A percentile compares a stretch with the other conserved stretches of the same genome.
phyloP scores from a whole-genome alignment of 2,888 invertebrate genomes.

The Ichneumoninae sp. region DNA sequence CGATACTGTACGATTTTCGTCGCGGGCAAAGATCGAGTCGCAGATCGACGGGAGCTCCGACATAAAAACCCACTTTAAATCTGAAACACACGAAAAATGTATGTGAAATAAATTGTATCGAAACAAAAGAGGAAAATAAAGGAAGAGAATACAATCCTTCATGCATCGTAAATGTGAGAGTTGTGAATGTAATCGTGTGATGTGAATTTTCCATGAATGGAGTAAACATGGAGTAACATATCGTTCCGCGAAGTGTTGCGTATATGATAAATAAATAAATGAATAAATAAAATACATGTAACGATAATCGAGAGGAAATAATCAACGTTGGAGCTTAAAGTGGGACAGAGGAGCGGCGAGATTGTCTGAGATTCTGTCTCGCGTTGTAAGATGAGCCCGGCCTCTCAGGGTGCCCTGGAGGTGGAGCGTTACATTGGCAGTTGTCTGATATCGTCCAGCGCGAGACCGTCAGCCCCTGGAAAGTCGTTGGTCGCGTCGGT shows the following conservation, averaged over 20 bases:
- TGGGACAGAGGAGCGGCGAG: not conserved
- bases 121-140: not conserved
- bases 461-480: conserved; percentile 66
- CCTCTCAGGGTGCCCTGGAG: conserved; percentile 86
- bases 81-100: not conserved
- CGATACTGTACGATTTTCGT: conserved; percentile 16
- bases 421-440: conserved; percentile 88
- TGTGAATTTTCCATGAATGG: conserved; percentile 40
- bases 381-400: conserved; percentile 90
- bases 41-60: not conserved
- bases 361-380: conserved; percentile 82
- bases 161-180: conserved; percentile 6
- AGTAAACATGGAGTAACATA: conserved; percentile 44
- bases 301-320: not conserved
- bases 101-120: conserved; percentile 5
- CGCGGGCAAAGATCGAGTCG: conserved; percentile 7
- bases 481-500: conserved; percentile 69
- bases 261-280: conserved; percentile 1
- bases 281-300: not conserved
- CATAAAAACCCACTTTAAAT: not conserved
- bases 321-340: not conserved
- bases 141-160: not conserved
- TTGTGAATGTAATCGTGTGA: conserved; percentile 31
- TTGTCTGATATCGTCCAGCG: conserved; percentile 86
- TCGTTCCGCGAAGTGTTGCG: conserved; percentile 18